Conservation (phyloP, 1,140 invertebrate species). For the Drosophila willistoni region DNA sequence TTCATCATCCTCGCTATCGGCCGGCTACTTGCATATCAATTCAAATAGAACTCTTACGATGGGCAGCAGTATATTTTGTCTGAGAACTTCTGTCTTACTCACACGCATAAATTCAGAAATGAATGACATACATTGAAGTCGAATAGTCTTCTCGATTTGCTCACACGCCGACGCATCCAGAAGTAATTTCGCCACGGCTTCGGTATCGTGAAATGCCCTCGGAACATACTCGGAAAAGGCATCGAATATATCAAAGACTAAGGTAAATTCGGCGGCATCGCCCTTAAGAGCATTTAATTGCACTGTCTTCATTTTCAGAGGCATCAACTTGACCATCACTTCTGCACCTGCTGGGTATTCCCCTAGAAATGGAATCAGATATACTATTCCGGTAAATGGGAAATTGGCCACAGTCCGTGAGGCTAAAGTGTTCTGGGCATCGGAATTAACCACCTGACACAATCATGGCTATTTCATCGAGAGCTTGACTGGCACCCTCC, state of each 20-base stretch:
- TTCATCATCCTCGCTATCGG: conserved; percentile 83
- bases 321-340: conserved; percentile 87
- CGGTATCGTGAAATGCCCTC: conserved; percentile 86
- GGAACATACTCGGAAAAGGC: conserved; percentile 88
- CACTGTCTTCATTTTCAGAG: conserved; percentile 86
- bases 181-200: conserved; percentile 87
- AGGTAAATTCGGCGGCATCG: conserved; percentile 84
- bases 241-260: conserved; percentile 89
- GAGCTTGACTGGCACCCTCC: conserved; percentile 88
- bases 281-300: conserved; percentile 83
- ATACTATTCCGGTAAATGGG: conserved; percentile 60
- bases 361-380: conserved; percentile 67
- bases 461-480: conserved; percentile 90
- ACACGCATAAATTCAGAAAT: conserved; percentile 86
- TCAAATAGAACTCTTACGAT: conserved; percentile 88
- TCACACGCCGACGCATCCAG: conserved; percentile 86
- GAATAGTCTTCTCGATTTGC: conserved; percentile 85
- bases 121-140: conserved; percentile 87
- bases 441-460: conserved; percentile 85
- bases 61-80: conserved; percentile 89
- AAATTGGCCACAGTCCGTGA: conserved; percentile 72
- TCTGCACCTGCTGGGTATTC: conserved; percentile 74
- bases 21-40: conserved; percentile 86
- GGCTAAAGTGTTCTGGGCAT: conserved; percentile 56
- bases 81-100: conserved; percentile 90